Percentiles rank a stretch among this genome's conserved stretches.
phyloP scores from a whole-genome alignment of 2,797 vertebrate genomes.

The Hybognathus amarus region DNA sequence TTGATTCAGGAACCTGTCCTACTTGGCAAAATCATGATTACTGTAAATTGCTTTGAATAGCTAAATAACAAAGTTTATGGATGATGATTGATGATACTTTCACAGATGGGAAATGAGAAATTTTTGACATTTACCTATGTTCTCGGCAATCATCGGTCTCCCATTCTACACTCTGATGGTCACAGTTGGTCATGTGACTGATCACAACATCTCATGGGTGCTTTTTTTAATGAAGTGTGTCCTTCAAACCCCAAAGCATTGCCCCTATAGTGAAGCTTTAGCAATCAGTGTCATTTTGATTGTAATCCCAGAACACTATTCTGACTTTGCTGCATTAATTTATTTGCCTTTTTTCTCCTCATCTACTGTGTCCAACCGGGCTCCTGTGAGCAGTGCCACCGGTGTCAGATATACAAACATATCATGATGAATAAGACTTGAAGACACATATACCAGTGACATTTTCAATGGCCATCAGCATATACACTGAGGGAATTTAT shows the following conservation, averaged over 20 bases:
- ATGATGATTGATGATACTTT: constrained; percentile 48
- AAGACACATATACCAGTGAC: constrained; percentile 47
- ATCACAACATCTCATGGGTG: neutral
- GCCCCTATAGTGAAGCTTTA: neutral
- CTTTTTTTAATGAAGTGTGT: constrained; percentile 1
- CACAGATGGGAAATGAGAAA: constrained; percentile 50
- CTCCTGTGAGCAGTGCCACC: neutral
- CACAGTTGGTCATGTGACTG: neutral
- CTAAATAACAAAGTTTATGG: constrained; percentile 26
- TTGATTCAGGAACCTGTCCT: neutral
- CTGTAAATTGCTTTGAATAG: neutral
- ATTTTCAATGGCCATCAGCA: constrained; percentile 43
- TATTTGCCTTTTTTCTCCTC: neutral
- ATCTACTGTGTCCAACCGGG: neutral
- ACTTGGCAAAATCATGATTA: neutral
- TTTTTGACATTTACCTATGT: constrained; percentile 61
- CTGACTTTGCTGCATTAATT: neutral
- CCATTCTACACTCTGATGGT: constrained; percentile 18
- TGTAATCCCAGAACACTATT: neutral
- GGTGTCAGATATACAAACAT: constrained; percentile 23
- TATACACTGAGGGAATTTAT: constrained; percentile 33
- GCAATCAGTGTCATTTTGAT: constrained; percentile 15
- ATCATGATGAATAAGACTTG: constrained; percentile 51
- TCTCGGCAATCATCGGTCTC: constrained; percentile 33
- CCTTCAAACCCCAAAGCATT: constrained; percentile 3